These are phyloP conservation scores for Hydropsyche tenuis DNA, from an alignment of 1,140 invertebrate genomes.

Conservation along the genomic window DNA sequence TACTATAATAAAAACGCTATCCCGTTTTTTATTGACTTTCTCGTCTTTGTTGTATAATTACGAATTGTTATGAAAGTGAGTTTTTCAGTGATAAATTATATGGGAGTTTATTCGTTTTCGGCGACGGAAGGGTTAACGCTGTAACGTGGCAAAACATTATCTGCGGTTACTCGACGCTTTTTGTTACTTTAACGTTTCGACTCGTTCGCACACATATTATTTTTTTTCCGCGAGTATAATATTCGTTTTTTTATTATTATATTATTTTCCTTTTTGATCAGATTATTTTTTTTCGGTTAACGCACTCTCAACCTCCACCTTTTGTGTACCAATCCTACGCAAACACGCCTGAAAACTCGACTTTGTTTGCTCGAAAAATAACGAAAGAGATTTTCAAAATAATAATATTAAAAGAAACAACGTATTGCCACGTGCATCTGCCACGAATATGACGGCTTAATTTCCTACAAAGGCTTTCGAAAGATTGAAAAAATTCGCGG, in stretches of 20 bases:
- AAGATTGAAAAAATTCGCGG: too few species aligned
- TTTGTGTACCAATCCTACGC: constrained; percentile 3
- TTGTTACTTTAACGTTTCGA: neutral
- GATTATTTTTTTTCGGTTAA: constrained; percentile 18
- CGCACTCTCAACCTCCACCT: constrained; percentile 10
- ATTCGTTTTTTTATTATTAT: too few species aligned
- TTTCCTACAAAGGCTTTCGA: too few species aligned
- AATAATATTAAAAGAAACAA: too few species aligned
- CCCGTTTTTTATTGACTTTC: neutral
- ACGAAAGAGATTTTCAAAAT: neutral
- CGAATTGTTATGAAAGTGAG: neutral
- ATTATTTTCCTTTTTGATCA: constrained; percentile 12
- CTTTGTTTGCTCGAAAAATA: constrained; percentile 9
- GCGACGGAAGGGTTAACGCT: neutral
- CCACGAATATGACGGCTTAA: too few species aligned
- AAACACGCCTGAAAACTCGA: constrained; percentile 1
- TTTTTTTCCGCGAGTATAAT: neutral
- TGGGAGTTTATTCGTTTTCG: neutral
- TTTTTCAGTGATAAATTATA: constrained; percentile 11
- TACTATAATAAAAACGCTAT: neutral
- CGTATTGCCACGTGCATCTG: too few species aligned
- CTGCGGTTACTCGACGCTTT: neutral
- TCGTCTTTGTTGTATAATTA: neutral
- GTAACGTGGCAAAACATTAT: constrained; percentile 14
- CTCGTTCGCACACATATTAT: neutral